Evolutionary conservation across 2,888 invertebrate genomes (phyloP), one percentile per base, ranked within the genome.

Genomic region (Alloscopus bannaensis): DNA sequence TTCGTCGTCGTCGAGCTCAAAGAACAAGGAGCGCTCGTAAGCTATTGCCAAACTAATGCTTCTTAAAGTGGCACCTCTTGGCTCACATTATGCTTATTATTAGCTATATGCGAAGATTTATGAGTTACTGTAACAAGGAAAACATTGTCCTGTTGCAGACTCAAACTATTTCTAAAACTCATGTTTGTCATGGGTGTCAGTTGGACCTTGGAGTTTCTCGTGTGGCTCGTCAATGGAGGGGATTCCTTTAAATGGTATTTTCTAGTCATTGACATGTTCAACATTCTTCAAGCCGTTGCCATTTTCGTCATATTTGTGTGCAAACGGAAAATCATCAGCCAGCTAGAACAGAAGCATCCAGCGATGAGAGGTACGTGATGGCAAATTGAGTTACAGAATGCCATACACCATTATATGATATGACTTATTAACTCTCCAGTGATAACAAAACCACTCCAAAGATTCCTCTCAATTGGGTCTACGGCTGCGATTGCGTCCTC

Each of bases 261-360:
- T 82, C 18, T 83, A 16, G 36, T 81, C 1, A 52, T 52, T n/a
- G 85, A 86, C 50, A 11, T 84, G 2, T 36, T 85, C 20, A 86
- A 84, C 55, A 36, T 83, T 36, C 47, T 82, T 3, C 85, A 85
- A 65, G 84, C 84, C 4, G 50, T 84, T 40, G 81, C 79, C 3
- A 84, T 84, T 8, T 85, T 85, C 50, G 50, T 83, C 8, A 85
- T 85, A 47, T 86, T 85, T 78, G 85, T 86, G 3, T 85, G 85
- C 73, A 84, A 86, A 52, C 64, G 70, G n/a, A 83, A 86, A 71
- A 84, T 84, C 3, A 29, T 86, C 1, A 80, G 71, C 40, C 82
- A 82, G 13, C 60, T 86, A 16, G 83, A 84, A 24, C 77, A 83
- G 31, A 85, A 79, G 18, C 81, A 84, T 75, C 85, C 83, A 1